Evolutionary conservation across 2,888 invertebrate genomes (phyloP), one percentile per base, ranked within the genome.

Genomic region (Cantharis nigra): DNA sequence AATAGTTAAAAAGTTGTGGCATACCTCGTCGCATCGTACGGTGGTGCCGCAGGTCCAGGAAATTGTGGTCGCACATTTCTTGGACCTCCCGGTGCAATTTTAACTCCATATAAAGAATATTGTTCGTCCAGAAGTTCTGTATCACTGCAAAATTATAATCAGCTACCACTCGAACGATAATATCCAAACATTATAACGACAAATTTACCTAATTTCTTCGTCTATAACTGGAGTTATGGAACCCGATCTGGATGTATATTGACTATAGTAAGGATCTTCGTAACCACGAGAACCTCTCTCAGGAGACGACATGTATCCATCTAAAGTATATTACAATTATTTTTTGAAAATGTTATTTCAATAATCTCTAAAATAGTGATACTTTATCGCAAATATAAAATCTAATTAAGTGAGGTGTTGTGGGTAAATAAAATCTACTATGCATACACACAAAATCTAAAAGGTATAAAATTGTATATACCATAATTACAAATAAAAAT

Each of bases 171-270:
- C 18, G 5, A 64, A 64, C 13, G 64, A 64, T 13, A 64, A 64
- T 5, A 20, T n/a, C 26, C 26, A 26, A 26, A 26, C 9, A 26
- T 26, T 9, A 9, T 23, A 67, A 49, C n/a, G n/a, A 49, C 2
- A 49, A 49, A 81, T 85, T 88, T 89, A 94, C 94, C 93, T 93
- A 78, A 95, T 92, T 89, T 97, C 97, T 87, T 97, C 97, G 85
- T 97, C 97, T 82, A 98, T 97, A 76, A 97, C 94, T 4, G 97
- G 97, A 9, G 97, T 96, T 79, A 96, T 96, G 7, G 92, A 93
- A 7, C 93, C 92, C 7, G 94, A 92, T 62, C 94, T 89, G 0
- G 92, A 91, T 18, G 92, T 89, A 86, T 94, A 96, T 86, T 95
- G 95, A 71, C 95, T 92, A 85, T 96, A 96, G 89, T 96, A 96